A percentile compares a stretch with the other conserved stretches of the same genome.
Evolutionary conservation across 2,113 vertebrate species (phyloP).

Genomic region (Lophotis ruficrista): DNA sequence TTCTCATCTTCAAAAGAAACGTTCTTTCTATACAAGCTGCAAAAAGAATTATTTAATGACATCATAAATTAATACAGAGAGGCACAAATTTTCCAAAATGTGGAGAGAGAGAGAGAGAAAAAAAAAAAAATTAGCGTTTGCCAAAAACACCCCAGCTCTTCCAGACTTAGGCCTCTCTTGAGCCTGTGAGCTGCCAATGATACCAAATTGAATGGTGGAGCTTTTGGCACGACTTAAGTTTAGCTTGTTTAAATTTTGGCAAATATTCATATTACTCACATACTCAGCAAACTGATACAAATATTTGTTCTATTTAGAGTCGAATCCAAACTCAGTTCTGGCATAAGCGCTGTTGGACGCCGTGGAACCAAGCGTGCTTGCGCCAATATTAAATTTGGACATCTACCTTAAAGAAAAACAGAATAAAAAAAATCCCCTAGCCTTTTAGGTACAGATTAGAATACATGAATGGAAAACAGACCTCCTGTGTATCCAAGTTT

Average conservation of each 20-base stretch:
- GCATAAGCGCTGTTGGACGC: background rate
- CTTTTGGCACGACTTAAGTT: slow-evolving; percentile 46
- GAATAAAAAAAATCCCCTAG: background rate
- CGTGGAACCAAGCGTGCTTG: background rate
- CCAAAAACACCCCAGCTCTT: slow-evolving; percentile 51
- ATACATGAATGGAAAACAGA: slow-evolving; percentile 31
- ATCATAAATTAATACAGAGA: slow-evolving; percentile 68
- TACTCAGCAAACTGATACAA: slow-evolving; percentile 61
- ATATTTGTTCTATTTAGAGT: slow-evolving; percentile 65
- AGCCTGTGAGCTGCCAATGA: slow-evolving; percentile 40
- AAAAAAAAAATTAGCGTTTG: background rate
- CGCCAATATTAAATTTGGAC: slow-evolving; percentile 44
- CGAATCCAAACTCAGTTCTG: slow-evolving; percentile 51
- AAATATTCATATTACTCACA: slow-evolving; percentile 52
- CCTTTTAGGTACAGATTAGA: slow-evolving; percentile 4
- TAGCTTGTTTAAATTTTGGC: slow-evolving; percentile 64
- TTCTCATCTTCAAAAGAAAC: slow-evolving; percentile 70
- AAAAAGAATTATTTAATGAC: slow-evolving; percentile 73
- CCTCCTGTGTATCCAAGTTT: background rate
- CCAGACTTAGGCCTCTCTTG: slow-evolving; percentile 53
- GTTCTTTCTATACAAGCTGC: slow-evolving; percentile 65
- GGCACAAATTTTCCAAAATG: slow-evolving; percentile 68
- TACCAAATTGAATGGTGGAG: slow-evolving; percentile 56
- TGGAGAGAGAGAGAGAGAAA: background rate
- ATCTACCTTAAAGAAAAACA: slow-evolving; percentile 57